phyloP scores from a whole-genome alignment of 2,797 vertebrate species.

The Smutsia temminckii region DNA sequence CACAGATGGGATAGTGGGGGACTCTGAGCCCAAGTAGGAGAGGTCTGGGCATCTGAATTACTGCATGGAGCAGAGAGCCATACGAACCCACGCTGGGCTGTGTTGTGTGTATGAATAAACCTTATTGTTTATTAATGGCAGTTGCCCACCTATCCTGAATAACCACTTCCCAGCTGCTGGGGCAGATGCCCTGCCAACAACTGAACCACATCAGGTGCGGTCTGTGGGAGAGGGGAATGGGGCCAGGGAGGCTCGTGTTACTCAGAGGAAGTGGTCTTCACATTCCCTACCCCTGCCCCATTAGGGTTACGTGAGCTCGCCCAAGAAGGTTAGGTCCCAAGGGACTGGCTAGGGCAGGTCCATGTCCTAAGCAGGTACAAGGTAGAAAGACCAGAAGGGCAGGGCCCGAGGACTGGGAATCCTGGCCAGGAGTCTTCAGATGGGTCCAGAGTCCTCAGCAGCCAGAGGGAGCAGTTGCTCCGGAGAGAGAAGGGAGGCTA shows the following conservation, averaged over 20 bases:
- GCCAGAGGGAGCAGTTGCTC: neutral
- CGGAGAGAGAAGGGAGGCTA: neutral
- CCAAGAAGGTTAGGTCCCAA: neutral
- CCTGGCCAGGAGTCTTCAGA: neutral
- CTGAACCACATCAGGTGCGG: fast-evolving
- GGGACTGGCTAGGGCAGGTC: neutral
- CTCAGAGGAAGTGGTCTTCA: neutral
- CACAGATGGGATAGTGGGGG: neutral
- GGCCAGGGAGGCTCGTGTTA: too few relatives aligned
- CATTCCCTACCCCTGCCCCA: neutral
- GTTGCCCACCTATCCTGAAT: neutral
- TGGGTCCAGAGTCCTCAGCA: fast-evolving
- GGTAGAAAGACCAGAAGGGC: neutral
- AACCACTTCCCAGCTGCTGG: neutral
- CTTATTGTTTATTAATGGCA: too few relatives aligned
- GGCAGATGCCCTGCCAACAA: neutral
- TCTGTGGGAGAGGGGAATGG: neutral
- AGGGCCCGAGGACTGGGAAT: neutral
- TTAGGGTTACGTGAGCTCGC: neutral
- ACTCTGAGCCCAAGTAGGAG: neutral
- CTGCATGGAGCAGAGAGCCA: neutral
- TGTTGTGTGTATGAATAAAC: neutral
- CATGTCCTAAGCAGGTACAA: neutral
- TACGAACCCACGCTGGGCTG: neutral
- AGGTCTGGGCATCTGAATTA: too few relatives aligned